These are phyloP conservation scores for Bombus vancouverensis DNA, from an alignment of 1,140 invertebrate genomes.

Conservation along the genomic window DNA sequence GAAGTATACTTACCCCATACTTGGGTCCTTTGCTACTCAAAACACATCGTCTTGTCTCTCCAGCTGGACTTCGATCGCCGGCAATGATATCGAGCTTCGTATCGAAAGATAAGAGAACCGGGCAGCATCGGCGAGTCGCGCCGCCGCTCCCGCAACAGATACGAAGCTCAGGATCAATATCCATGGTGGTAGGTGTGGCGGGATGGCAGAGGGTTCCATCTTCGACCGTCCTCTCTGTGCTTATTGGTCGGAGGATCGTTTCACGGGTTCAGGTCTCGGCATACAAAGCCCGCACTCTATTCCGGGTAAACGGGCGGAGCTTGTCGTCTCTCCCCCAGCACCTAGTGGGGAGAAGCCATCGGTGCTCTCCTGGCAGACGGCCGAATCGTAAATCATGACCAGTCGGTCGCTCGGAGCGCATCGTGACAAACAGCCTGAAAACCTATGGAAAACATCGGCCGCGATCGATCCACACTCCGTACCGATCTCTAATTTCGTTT, in stretches of 20 bases:
- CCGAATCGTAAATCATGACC: conserved; percentile 70
- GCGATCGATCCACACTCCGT: conserved; percentile 42
- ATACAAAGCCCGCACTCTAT: neutral
- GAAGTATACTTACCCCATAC: neutral
- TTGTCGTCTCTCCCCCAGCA: conserved; percentile 22
- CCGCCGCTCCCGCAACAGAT: conserved; percentile 59
- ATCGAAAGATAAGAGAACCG: conserved; percentile 63
- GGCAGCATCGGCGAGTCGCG: conserved; percentile 41
- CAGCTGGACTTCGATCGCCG: conserved; percentile 29
- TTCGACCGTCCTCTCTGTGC: conserved; percentile 50
- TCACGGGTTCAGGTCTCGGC: conserved; percentile 25
- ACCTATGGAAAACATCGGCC: conserved; percentile 59
- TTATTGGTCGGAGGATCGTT: conserved; percentile 58
- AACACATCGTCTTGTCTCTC: conserved; percentile 44
- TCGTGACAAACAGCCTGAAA: conserved; percentile 66
- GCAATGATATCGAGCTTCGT: conserved; percentile 75
- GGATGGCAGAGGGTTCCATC: conserved; percentile 58
- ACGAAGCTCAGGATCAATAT: conserved; percentile 67
- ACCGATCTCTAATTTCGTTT: conserved; percentile 29
- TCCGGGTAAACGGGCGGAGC: conserved; percentile 51
- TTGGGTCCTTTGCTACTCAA: neutral
- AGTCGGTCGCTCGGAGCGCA: conserved; percentile 67
- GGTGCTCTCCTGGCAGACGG: conserved; percentile 40
- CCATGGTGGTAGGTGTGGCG: conserved; percentile 63
- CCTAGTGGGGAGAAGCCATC: conserved; percentile 43